These are phyloP conservation scores for Tangara arthus DNA, from an alignment of 2,797 vertebrate genomes.

Conservation along the genomic window DNA sequence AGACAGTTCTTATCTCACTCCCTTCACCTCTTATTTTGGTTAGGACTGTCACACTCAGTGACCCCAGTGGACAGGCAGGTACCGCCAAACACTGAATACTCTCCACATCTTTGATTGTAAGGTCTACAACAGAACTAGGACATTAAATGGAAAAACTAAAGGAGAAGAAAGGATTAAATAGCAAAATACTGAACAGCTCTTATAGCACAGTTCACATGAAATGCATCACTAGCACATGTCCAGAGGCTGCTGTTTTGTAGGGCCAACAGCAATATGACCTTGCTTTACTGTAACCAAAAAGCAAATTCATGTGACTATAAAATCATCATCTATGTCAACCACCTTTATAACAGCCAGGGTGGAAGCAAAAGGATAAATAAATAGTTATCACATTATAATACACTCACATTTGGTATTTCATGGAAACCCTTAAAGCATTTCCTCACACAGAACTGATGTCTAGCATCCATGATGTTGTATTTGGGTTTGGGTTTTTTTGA, in stretches of 20 bases:
- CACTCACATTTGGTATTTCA: not conserved
- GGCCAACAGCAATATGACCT: fast-evolving
- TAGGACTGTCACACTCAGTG: not conserved
- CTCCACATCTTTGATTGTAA: fast-evolving
- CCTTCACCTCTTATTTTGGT: not conserved
- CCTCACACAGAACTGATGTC: not conserved
- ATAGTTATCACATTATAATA: not conserved
- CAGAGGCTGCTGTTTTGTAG: not conserved
- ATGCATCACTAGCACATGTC: not conserved
- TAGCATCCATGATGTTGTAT: not conserved
- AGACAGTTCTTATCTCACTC: not conserved
- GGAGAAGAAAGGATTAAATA: not conserved
- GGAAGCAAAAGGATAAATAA: not conserved
- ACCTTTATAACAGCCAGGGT: not conserved
- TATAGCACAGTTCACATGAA: not conserved
- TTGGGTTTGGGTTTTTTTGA: not conserved
- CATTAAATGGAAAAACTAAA: not conserved
- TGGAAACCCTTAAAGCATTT: not conserved
- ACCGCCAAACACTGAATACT: not conserved
- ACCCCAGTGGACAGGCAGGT: not conserved
- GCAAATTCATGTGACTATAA: not conserved
- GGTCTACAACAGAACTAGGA: not conserved
- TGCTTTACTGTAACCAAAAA: not conserved
- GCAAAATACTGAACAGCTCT: not conserved
- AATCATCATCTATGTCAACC: not conserved